Evolutionary conservation across 2,797 vertebrate genomes (phyloP), one percentile per base, ranked within the genome.

Genomic region (Poecilia gillii): DNA sequence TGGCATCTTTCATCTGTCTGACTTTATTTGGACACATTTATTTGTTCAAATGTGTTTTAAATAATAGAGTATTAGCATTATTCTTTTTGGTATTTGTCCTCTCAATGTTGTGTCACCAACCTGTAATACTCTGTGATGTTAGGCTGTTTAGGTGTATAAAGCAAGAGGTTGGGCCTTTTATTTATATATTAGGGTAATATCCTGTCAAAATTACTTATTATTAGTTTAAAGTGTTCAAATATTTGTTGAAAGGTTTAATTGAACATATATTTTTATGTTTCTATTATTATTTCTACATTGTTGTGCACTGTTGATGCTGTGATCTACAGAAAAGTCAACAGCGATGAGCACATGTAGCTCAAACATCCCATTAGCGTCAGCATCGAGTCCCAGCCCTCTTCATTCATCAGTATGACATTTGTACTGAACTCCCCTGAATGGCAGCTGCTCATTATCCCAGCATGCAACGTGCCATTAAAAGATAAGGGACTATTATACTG

Each of bases 381-480:
- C 36, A 39, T 79, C 75, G 49, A 82, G 79, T 57, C 81, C 0
- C 14, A 73, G 66, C 70, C 85, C 49, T 74, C 59, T 71, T 84
- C 86, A 74, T 85, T 89, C 89, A 88, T 91, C 90, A 82, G 64
- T 0, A 4, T 74, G 81, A 79, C 86, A 86, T 91, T 82, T 86
- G 80, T 83, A 80, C 82, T 68, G 25, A 84, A 75, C 76, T 78
- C 64, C 45, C 88, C 75, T 81, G 88, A 90, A 84, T 85, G 86
- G 77, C 84, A 85, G 85, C 66, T 53, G 75, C 74, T 91, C 87
- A 83, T 90, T 93, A 87, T 84, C 83, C 79, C 91, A 82, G 84
- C 75, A 79, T 87, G 86, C 85, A 90, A 79, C 88, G 77, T 78
- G 80, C 75, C 87, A 81, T 89, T 84, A 84, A 74, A 81, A 90